Evolutionary conservation across 2,113 vertebrate species (phyloP).

Genomic region (Ariopsis seemanni): DNA sequence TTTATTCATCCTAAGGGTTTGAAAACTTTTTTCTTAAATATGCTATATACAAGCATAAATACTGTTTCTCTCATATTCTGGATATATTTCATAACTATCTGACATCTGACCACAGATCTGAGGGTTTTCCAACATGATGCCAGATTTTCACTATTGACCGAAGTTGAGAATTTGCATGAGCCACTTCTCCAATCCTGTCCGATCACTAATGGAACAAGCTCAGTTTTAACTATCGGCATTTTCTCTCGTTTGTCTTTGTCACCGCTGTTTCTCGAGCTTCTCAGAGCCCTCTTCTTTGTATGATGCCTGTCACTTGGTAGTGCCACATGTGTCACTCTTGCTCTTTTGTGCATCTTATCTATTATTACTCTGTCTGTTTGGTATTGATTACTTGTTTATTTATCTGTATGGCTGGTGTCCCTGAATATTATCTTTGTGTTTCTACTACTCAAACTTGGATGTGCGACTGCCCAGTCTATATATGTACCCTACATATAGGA

Average conservation of each 20-base stretch:
- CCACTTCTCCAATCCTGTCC: not conserved
- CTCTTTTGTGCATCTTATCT: not conserved
- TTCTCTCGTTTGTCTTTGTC: not conserved
- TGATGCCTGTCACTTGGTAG: not conserved
- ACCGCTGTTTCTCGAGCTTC: not conserved
- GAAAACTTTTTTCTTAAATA: not conserved
- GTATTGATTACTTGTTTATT: not conserved
- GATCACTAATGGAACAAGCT: not conserved
- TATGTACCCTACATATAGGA: not conserved
- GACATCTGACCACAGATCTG: not conserved
- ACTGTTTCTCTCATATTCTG: not conserved
- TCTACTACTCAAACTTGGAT: too few species aligned
- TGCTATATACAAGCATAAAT: not conserved
- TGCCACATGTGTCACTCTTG: not conserved
- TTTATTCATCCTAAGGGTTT: not conserved
- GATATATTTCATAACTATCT: not conserved
- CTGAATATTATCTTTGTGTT: not conserved
- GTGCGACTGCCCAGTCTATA: not conserved
- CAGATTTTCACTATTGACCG: not conserved
- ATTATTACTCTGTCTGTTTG: not conserved
- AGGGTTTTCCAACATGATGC: not conserved
- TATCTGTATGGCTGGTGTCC: not conserved
- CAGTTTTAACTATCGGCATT: not conserved
- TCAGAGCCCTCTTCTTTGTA: not conserved
- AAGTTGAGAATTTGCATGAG: not conserved